Evolutionary conservation across 1,140 invertebrate genomes (phyloP).

Genomic region (Steinernema khuongi): DNA sequence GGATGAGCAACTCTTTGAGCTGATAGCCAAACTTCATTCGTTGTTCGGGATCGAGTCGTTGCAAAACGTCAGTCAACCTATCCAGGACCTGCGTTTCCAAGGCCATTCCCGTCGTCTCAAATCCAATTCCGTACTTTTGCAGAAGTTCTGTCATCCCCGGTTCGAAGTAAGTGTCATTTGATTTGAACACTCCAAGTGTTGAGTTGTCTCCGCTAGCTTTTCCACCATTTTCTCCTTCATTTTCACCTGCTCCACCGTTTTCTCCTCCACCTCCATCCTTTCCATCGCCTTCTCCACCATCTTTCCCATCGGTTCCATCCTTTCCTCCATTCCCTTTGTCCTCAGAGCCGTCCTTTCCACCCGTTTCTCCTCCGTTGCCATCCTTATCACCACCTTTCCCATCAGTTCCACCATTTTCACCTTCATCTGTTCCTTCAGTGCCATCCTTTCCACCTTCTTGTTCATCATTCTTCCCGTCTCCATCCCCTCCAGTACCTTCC

Average conservation of each 20-base stretch:
- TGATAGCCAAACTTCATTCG: background rate
- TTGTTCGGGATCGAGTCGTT: background rate
- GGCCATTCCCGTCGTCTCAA: background rate
- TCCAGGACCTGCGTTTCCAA: constrained; percentile 1
- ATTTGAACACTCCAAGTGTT: background rate
- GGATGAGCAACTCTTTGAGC: constrained; percentile 10
- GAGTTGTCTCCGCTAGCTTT: background rate
- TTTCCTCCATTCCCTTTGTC: background rate
- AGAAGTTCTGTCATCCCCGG: background rate
- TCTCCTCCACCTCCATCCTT: background rate
- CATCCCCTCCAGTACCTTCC: background rate
- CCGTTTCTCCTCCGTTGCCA: background rate
- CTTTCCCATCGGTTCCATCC: background rate
- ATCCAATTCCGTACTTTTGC: background rate
- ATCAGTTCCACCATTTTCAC: background rate
- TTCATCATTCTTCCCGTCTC: background rate
- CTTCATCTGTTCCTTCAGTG: too few species aligned
- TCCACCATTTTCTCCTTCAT: background rate
- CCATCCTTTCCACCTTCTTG: background rate
- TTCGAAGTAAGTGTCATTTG: background rate
- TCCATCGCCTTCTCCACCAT: background rate
- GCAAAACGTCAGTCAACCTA: background rate
- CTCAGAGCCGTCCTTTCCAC: background rate
- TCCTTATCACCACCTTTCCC: background rate
- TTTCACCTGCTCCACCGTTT: background rate